Conservation (phyloP, 2,113 vertebrate genomes). For the Martes martes region DNA sequence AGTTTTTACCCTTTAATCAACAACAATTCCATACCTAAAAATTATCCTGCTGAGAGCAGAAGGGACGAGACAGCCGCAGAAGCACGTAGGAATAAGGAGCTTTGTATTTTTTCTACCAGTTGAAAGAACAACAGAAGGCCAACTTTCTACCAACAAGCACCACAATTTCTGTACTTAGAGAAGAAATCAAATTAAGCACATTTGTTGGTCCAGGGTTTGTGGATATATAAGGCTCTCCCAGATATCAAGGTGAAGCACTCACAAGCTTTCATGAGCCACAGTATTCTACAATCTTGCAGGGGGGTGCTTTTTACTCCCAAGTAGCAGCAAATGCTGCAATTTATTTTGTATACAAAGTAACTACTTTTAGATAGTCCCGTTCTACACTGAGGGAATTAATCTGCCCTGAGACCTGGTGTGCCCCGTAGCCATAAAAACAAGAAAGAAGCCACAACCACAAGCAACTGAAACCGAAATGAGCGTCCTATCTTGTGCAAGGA, state of each 20-base stretch:
- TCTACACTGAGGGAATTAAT: not conserved
- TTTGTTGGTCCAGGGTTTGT: constrained; percentile 36
- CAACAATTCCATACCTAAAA: not conserved
- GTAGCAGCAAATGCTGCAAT: constrained; percentile 6
- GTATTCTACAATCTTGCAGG: not conserved
- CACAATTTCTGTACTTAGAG: constrained; percentile 31
- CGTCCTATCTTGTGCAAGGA: not conserved
- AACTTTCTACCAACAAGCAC: not conserved
- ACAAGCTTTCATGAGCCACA: constrained; percentile 23
- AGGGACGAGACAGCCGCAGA: not conserved
- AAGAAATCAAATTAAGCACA: constrained; percentile 39
- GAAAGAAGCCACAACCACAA: not conserved
- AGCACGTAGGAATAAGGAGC: constrained; percentile 6
- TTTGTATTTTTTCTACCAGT: not conserved
- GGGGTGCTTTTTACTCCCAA: constrained; percentile 7
- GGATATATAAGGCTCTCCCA: not conserved
- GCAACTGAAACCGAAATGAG: not conserved
- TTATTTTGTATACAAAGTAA: constrained; percentile 20
- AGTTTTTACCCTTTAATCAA: constrained; percentile 1
- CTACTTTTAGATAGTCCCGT: not conserved
- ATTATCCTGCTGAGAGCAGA: not conserved
- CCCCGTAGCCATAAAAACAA: not conserved
- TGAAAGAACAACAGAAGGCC: constrained; percentile 42
- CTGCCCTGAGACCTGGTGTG: not conserved
- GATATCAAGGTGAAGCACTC: not conserved